phyloP scores from a whole-genome alignment of 2,113 vertebrate species.

The Dinomys branickii region DNA sequence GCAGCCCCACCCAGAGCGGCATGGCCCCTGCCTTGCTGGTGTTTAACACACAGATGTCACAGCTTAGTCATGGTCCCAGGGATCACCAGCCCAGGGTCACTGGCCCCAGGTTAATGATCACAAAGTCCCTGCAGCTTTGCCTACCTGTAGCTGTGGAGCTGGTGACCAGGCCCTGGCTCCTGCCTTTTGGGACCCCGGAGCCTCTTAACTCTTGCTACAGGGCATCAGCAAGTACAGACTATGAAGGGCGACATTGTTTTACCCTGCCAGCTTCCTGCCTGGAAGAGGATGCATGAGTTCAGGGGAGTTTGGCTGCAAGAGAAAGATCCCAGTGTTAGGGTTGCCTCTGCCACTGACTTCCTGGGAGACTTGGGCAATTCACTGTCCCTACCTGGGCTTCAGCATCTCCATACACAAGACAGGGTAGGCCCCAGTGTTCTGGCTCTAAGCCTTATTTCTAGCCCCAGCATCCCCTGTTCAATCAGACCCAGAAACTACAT shows the following conservation, averaged over 20 bases:
- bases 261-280: neutral
- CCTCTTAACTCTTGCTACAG: neutral
- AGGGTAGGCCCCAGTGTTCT: neutral
- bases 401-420: neutral
- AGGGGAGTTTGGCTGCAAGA: neutral
- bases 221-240: neutral
- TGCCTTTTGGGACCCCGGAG: neutral
- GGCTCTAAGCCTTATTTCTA: neutral
- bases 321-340: neutral
- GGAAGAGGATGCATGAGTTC: neutral
- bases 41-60: slow-evolving; percentile 43
- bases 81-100: slow-evolving; percentile 40
- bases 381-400: neutral
- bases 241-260: neutral
- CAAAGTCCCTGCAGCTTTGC: neutral
- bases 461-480: neutral
- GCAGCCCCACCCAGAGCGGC: neutral
- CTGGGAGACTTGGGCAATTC: neutral
- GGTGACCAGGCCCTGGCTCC: neutral
- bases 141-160: neutral
- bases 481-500: neutral
- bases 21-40: neutral
- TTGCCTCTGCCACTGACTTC: neutral
- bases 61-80: neutral
- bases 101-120: slow-evolving; percentile 54